Percentiles rank a stretch among this genome's conserved stretches.
Evolutionary conservation across 2,797 vertebrate species (phyloP).

Genomic region (Hephaestus fuliginosus): DNA sequence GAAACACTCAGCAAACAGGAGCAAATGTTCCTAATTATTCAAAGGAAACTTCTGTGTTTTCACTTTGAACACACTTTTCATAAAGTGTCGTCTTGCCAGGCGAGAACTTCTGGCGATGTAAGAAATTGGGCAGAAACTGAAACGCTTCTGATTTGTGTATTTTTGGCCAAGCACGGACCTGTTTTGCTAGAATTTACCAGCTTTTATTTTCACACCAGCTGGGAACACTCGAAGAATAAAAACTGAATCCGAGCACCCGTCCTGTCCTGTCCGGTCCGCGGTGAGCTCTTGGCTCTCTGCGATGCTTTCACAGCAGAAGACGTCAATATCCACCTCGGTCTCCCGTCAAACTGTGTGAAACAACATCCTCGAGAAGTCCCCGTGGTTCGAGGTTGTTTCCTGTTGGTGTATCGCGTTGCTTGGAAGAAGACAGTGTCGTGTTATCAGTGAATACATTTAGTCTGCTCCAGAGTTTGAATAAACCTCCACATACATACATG

Average conservation of each 20-base stretch:
- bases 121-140: conserved; percentile 6
- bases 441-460: not conserved
- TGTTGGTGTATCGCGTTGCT: not conserved
- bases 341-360: not conserved
- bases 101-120: not conserved
- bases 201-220: conserved; percentile 61
- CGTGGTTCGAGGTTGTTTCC: not conserved
- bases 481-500: not conserved
- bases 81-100: conserved; percentile 1
- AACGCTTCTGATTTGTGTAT: conserved; percentile 13
- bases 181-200: conserved; percentile 35
- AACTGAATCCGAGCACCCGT: conserved; percentile 19
- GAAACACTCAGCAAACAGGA: not conserved
- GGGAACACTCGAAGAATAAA: conserved; percentile 50
- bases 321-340: conserved; percentile 9
- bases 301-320: conserved; percentile 5
- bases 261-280: conserved; percentile 26
- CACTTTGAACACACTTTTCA: no score
- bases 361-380: not conserved
- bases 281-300: conserved; percentile 33
- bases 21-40: not conserved
- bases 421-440: not conserved
- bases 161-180: conserved; percentile 24
- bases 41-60: not conserved
- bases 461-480: not conserved